phyloP scores from a whole-genome alignment of 2,113 vertebrate species.

The Hippocampus mohnikei region DNA sequence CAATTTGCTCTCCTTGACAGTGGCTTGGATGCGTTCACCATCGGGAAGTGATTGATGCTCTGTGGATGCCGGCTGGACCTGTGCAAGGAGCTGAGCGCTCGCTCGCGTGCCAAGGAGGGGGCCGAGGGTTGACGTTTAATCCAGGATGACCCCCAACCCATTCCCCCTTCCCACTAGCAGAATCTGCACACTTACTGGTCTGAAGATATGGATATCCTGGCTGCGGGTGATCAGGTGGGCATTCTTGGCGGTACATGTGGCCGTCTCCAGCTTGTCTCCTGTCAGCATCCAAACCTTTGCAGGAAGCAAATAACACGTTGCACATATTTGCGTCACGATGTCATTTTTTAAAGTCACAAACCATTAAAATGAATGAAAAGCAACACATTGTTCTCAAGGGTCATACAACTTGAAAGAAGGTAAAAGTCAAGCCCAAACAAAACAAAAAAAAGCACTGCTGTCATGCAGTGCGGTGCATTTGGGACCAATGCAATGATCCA shows the following conservation, averaged over 20 bases:
- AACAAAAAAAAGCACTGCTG: background rate
- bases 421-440: background rate
- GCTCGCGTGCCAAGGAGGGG: conserved; percentile 22
- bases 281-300: conserved; percentile 98
- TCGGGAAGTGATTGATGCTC: conserved; percentile 63
- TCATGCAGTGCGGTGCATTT: no score
- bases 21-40: conserved; percentile 39
- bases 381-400: background rate
- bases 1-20: conserved; percentile 62
- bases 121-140: conserved; percentile 37
- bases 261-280: conserved; percentile 94
- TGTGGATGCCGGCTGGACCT: conserved; percentile 29
- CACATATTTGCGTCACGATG: background rate
- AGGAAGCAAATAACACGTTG: conserved; percentile 10
- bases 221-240: conserved; percentile 94
- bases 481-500: background rate
- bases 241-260: conserved; percentile 94
- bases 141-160: conserved; percentile 17
- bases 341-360: background rate
- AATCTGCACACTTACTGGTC: conserved; percentile 76
- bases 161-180: background rate
- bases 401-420: background rate
- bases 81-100: conserved; percentile 20
- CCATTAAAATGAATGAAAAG: background rate
- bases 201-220: conserved; percentile 93